These are phyloP conservation scores for Melanotaenia trifasciata DNA, from an alignment of 2,797 vertebrate genomes.

Conservation along the genomic window DNA sequence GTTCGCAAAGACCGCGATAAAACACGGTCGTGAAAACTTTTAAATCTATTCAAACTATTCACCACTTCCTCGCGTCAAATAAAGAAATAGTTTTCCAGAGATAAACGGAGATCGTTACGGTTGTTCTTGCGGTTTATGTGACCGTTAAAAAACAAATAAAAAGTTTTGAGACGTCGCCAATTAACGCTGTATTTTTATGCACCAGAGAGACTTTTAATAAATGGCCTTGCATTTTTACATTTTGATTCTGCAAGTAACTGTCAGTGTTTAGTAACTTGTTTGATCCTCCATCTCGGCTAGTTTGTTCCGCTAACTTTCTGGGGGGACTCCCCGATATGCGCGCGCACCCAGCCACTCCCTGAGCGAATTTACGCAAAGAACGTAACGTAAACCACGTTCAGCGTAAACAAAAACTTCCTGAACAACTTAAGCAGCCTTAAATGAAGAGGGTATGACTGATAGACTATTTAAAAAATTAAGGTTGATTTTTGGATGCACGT, in stretches of 20 bases:
- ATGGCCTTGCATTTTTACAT: not conserved
- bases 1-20: conserved; percentile 53
- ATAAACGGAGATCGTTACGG: conserved; percentile 8
- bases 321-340: conserved; percentile 71
- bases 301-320: conserved; percentile 75
- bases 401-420: not conserved
- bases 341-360: conserved; percentile 61
- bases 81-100: not conserved
- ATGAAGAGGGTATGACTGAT: no score
- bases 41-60: fast-evolving
- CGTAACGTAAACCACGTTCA: conserved; percentile 32
- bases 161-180: conserved; percentile 42
- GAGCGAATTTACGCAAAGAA: conserved; percentile 54
- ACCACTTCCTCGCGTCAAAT: not conserved
- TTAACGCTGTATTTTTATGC: not conserved
- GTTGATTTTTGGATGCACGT: no score
- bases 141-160: not conserved
- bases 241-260: not conserved
- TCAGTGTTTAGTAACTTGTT: conserved; percentile 11
- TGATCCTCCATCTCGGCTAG: conserved; percentile 29
- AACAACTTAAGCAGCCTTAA: no score
- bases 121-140: not conserved
- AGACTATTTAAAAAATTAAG: no score
- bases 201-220: not conserved
- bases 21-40: conserved; percentile 23